Conservation (phyloP, 2,113 vertebrate genomes). For the Meles meles region DNA sequence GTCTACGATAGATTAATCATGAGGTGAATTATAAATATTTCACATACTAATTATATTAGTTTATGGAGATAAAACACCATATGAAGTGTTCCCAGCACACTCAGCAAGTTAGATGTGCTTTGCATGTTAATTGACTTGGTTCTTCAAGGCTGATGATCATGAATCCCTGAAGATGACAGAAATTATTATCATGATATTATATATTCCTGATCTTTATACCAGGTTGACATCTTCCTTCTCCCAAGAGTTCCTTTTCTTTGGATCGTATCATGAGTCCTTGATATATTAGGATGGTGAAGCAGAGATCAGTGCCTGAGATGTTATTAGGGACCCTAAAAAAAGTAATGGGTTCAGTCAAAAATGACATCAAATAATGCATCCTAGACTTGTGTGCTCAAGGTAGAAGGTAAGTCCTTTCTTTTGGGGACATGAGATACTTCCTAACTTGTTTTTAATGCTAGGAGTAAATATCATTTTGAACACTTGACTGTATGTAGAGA, state of each 20-base stretch:
- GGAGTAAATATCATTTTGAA: not conserved
- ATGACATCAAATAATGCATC: not conserved
- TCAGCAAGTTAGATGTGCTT: constrained; percentile 53
- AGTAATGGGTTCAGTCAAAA: not conserved
- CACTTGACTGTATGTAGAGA: not conserved
- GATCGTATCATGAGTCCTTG: constrained; percentile 18
- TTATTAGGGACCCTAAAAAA: not conserved
- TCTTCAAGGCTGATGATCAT: constrained; percentile 44
- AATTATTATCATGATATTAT: constrained; percentile 54
- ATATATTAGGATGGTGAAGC: not conserved
- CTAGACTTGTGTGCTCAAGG: not conserved
- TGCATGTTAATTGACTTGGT: constrained; percentile 67
- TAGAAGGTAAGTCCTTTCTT: not conserved
- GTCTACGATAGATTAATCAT: constrained; percentile 67
- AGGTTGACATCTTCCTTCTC: constrained; percentile 40
- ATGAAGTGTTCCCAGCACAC: constrained; percentile 71
- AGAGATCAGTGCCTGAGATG: not conserved
- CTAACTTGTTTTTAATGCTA: not conserved
- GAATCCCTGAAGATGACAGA: constrained; percentile 64
- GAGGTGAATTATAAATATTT: constrained; percentile 73
- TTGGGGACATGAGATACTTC: not conserved
- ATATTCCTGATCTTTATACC: constrained; percentile 51
- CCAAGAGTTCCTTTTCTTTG: constrained; percentile 42
- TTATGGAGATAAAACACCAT: constrained; percentile 70
- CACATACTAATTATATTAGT: constrained; percentile 75